These are phyloP conservation scores for Drosophila triauraria DNA, from an alignment of 1,140 invertebrate species.

Conservation along the genomic window DNA sequence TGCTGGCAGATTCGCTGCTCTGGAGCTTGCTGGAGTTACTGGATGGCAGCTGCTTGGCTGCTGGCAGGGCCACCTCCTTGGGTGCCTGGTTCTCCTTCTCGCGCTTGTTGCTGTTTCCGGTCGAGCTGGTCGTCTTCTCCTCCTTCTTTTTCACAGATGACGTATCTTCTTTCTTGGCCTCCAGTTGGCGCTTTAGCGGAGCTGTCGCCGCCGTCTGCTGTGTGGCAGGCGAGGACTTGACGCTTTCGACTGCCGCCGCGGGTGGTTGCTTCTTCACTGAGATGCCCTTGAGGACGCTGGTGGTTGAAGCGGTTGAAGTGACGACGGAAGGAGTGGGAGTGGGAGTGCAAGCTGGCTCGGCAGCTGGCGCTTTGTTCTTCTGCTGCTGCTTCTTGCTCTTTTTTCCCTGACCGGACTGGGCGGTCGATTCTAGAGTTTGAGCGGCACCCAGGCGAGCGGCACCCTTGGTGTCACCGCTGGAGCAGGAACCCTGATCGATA, in stretches of 20 bases:
- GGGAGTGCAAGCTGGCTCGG: slow-evolving; percentile 25
- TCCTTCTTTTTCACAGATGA: slow-evolving; percentile 27
- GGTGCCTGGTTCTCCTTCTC: slow-evolving; percentile 85
- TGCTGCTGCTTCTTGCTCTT: slow-evolving; percentile 90
- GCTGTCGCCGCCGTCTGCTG: neutral
- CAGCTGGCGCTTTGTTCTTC: slow-evolving; percentile 49
- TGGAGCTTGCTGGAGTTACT: slow-evolving; percentile 40
- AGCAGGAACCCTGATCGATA: slow-evolving; percentile 94
- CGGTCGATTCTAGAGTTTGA: neutral
- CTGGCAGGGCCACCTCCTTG: slow-evolving; percentile 60
- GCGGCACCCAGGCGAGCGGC: slow-evolving; percentile 50
- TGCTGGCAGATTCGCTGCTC: slow-evolving; percentile 56
- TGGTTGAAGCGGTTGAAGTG: slow-evolving; percentile 3
- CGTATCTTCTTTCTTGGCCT: slow-evolving; percentile 56
- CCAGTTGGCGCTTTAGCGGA: slow-evolving; percentile 54
- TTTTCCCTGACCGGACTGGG: slow-evolving; percentile 86
- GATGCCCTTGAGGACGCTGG: slow-evolving; percentile 38
- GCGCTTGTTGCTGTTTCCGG: slow-evolving; percentile 59
- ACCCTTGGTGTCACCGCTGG: slow-evolving; percentile 89
- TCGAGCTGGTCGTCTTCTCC: slow-evolving; percentile 33
- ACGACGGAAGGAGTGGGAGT: neutral
- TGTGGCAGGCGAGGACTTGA: slow-evolving; percentile 21
- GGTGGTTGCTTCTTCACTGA: slow-evolving; percentile 39
- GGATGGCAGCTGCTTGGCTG: slow-evolving; percentile 46
- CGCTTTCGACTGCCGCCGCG: slow-evolving; percentile 20